phyloP scores from a whole-genome alignment of 2,113 vertebrate genomes.

The Taxidea taxus region DNA sequence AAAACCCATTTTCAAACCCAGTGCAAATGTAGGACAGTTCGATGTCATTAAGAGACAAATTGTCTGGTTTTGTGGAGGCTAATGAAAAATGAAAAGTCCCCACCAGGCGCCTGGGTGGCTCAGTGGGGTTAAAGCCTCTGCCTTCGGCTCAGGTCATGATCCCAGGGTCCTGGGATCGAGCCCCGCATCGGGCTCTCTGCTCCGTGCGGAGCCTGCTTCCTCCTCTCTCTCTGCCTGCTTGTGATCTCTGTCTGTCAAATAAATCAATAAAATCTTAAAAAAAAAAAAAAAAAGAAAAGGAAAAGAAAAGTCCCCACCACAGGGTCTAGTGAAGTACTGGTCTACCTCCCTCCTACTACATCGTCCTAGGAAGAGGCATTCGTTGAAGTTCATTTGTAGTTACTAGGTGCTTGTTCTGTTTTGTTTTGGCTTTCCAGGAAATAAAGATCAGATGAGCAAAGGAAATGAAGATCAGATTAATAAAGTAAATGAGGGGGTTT shows the following conservation, averaged over 20 bases:
- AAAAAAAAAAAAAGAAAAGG: no score
- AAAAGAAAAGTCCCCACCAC: not conserved
- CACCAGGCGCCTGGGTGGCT: no score
- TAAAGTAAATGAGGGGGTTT: not conserved
- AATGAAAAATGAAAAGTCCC: not conserved
- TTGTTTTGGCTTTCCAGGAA: constrained; percentile 6
- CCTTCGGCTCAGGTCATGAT: no score
- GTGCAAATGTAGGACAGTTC: not conserved
- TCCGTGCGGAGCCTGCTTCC: no score
- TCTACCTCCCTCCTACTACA: not conserved
- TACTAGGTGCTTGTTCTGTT: not conserved
- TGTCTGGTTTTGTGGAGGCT: not conserved
- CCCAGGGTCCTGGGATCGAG: no score
- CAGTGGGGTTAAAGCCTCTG: no score
- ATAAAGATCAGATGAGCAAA: constrained; percentile 9
- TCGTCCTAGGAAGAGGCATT: not conserved
- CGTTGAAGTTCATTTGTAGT: not conserved
- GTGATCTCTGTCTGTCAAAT: no score
- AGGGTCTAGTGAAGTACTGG: not conserved
- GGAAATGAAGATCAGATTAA: not conserved
- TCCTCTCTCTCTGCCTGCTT: no score
- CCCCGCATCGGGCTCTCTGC: no score
- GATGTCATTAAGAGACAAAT: not conserved
- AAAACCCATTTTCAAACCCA: not conserved
- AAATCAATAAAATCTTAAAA: no score